A percentile compares a stretch with the other conserved stretches of the same genome.
Conservation (phyloP, 2,113 vertebrate genomes). For the Gavia stellata region DNA sequence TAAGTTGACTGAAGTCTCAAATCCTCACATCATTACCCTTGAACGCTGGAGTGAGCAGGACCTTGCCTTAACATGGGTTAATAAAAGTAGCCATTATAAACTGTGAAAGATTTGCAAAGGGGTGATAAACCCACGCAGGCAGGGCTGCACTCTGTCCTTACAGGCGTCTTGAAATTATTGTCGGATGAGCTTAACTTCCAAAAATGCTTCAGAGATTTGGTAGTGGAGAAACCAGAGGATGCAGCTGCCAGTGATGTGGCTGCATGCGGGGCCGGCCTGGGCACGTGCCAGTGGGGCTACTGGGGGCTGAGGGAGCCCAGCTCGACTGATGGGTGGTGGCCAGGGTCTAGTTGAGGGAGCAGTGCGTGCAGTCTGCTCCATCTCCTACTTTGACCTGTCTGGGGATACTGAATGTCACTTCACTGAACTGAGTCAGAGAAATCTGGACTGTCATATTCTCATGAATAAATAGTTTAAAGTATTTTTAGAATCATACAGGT, state of each 20-base stretch:
- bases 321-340: fast-evolving
- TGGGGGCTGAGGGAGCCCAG: neutral
- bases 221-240: neutral
- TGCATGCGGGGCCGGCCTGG: neutral
- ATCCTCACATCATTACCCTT: neutral
- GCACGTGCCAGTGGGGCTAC: neutral
- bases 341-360: neutral
- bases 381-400: neutral
- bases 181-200: neutral
- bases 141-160: neutral
- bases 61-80: neutral
- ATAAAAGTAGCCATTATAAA: neutral
- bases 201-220: neutral
- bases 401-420: neutral
- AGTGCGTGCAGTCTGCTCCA: fast-evolving
- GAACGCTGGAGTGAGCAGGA: neutral
- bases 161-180: neutral
- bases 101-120: neutral
- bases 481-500: neutral
- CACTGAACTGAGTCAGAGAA: fast-evolving
- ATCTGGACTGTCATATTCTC: neutral
- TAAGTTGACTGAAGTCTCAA: neutral
- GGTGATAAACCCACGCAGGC: neutral
- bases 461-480: neutral
- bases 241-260: neutral